Percentiles rank a stretch among this genome's conserved stretches.
These are phyloP conservation scores for Psophia crepitans DNA, from an alignment of 2,113 vertebrate genomes.

Conservation along the genomic window DNA sequence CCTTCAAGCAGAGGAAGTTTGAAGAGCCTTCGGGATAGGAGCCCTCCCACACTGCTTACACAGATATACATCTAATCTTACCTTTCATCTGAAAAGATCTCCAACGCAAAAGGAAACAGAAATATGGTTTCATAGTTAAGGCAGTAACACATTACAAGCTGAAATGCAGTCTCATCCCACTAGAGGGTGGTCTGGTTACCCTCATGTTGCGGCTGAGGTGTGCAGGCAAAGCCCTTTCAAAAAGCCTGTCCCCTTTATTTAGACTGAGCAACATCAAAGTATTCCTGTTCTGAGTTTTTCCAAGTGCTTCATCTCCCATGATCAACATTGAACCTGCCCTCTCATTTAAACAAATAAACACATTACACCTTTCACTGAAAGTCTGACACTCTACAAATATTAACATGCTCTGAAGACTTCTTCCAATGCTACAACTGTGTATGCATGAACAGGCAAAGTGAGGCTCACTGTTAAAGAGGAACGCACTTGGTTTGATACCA, in stretches of 20 bases:
- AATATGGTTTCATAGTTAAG: background rate
- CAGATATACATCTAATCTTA: background rate
- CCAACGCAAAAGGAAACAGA: conserved; percentile 5
- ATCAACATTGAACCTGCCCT: background rate
- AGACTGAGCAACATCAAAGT: background rate
- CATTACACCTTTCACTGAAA: background rate
- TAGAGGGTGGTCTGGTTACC: conserved; percentile 72
- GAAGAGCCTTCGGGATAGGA: conserved; percentile 4
- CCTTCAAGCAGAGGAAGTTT: background rate
- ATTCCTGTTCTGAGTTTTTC: background rate
- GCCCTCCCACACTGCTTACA: conserved; percentile 6
- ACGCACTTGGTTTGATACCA: background rate
- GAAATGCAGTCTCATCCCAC: conserved; percentile 55
- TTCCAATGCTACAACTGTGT: background rate
- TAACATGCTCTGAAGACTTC: background rate
- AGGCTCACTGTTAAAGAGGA: background rate
- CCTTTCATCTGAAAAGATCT: conserved; percentile 15
- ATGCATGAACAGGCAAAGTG: background rate
- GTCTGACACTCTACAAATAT: background rate
- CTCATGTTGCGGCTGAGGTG: background rate
- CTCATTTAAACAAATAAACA: background rate
- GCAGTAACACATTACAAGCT: background rate
- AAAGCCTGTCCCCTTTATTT: background rate
- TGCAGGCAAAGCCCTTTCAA: background rate
- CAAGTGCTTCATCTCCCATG: background rate